phyloP scores from a whole-genome alignment of 2,113 vertebrate species.

The Antigone vipio region DNA sequence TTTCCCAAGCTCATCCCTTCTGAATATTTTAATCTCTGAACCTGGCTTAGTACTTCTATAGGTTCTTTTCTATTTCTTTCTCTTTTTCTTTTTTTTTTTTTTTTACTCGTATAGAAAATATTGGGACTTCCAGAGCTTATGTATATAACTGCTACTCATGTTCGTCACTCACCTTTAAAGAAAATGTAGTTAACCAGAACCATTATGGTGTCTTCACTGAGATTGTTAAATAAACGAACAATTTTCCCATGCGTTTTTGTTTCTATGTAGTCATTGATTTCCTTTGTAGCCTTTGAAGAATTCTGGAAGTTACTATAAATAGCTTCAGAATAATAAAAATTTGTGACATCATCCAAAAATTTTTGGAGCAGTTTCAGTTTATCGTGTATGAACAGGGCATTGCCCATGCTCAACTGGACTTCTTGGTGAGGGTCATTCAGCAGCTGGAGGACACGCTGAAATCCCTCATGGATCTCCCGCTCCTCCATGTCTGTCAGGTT shows the following conservation, averaged over 20 bases:
- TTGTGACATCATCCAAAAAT: constrained; percentile 68
- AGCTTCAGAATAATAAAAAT: constrained; percentile 69
- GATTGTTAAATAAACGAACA: constrained; percentile 64
- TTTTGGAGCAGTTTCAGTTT: constrained; percentile 47
- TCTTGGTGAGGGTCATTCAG: constrained; percentile 47
- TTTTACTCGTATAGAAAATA: neutral
- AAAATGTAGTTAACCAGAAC: constrained; percentile 83
- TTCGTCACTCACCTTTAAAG: constrained; percentile 77
- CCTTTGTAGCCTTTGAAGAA: constrained; percentile 8
- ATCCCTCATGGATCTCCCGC: constrained; percentile 74
- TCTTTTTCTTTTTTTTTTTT: no score
- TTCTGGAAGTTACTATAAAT: constrained; percentile 74
- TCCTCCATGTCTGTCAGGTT: constrained; percentile 37
- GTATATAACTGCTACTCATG: neutral
- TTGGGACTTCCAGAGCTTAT: neutral
- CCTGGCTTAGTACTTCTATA: neutral
- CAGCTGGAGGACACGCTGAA: constrained; percentile 68
- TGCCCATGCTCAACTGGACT: constrained; percentile 68
- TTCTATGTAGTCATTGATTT: constrained; percentile 80
- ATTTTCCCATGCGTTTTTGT: constrained; percentile 81
- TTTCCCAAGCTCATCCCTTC: neutral
- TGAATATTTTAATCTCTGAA: neutral
- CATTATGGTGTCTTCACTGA: constrained; percentile 63
- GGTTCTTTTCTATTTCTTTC: neutral
- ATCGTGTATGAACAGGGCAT: constrained; percentile 68